phyloP scores from a whole-genome alignment of 2,113 vertebrate genomes.

The Neotoma lepida region DNA sequence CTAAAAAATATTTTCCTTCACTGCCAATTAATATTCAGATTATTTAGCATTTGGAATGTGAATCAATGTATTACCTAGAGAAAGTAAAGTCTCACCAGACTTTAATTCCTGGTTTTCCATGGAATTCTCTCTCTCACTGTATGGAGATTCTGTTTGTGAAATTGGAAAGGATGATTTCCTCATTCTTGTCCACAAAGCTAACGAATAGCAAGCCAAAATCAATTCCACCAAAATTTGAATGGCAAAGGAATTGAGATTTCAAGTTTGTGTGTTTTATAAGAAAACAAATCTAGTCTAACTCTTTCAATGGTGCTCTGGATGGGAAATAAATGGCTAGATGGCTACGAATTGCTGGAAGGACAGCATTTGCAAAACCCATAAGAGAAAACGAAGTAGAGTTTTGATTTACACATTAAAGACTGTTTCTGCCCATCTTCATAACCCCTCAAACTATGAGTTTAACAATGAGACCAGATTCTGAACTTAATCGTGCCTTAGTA shows the following conservation, averaged over 20 bases:
- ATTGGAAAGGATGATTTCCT: background rate
- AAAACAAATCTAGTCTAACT: slow-evolving; percentile 9
- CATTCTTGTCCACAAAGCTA: background rate
- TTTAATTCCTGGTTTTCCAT: slow-evolving; percentile 39
- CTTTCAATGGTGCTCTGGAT: background rate
- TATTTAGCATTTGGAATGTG: slow-evolving; percentile 42
- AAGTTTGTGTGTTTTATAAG: slow-evolving; percentile 12
- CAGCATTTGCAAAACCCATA: slow-evolving; percentile 57
- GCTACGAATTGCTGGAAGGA: background rate
- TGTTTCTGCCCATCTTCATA: background rate
- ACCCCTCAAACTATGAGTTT: background rate
- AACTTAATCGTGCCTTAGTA: slow-evolving; percentile 19
- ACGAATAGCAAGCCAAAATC: slow-evolving; percentile 45
- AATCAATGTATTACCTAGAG: slow-evolving; percentile 30
- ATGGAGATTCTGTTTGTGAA: background rate
- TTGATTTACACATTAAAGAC: slow-evolving; percentile 28
- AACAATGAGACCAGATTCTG: slow-evolving; percentile 24
- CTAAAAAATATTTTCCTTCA: background rate
- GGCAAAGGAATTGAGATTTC: background rate
- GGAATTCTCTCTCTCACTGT: slow-evolving; percentile 33
- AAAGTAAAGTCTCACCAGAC: slow-evolving; percentile 37
- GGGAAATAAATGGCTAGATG: slow-evolving; percentile 58
- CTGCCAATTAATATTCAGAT: slow-evolving; percentile 45
- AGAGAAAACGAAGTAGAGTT: slow-evolving; percentile 69
- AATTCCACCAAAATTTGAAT: background rate